Evolutionary conservation across 1,140 invertebrate genomes (phyloP).

Genomic region (Lordiphosa clarofinis): DNA sequence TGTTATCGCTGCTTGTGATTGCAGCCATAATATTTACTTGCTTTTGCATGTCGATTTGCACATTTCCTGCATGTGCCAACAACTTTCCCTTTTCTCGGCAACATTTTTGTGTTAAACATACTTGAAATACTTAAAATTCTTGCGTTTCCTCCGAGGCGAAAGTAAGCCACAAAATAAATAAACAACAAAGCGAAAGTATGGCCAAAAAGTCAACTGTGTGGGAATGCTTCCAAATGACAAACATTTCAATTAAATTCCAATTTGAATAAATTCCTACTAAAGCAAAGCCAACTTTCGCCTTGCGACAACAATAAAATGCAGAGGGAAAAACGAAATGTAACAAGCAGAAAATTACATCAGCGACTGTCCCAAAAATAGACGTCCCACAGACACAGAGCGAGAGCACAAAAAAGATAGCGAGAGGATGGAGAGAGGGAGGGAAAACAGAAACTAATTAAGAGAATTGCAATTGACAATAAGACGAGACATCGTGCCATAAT

Average conservation of each 20-base stretch:
- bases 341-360: conserved; percentile 59
- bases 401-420: background rate
- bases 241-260: conserved; percentile 67
- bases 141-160: conserved; percentile 17
- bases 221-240: conserved; percentile 57
- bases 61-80: background rate
- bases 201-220: conserved; percentile 30
- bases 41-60: conserved; percentile 18
- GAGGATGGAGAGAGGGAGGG: conserved; percentile 1
- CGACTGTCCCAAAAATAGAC: conserved; percentile 26
- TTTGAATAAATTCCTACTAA: conserved; percentile 52
- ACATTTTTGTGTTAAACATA: too few species aligned
- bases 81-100: too few species aligned
- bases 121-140: conserved; percentile 13
- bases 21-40: conserved; percentile 37
- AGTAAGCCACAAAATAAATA: conserved; percentile 45
- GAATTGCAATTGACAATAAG: conserved; percentile 59
- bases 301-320: conserved; percentile 21
- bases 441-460: conserved; percentile 64
- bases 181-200: conserved; percentile 21
- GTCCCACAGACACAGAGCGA: conserved; percentile 5
- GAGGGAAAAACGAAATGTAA: conserved; percentile 40
- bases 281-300: conserved; percentile 26
- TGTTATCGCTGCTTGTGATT: conserved; percentile 20
- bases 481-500: conserved; percentile 20